Evolutionary conservation across 2,113 vertebrate species (phyloP).

Genomic region (Carollia perspicillata): DNA sequence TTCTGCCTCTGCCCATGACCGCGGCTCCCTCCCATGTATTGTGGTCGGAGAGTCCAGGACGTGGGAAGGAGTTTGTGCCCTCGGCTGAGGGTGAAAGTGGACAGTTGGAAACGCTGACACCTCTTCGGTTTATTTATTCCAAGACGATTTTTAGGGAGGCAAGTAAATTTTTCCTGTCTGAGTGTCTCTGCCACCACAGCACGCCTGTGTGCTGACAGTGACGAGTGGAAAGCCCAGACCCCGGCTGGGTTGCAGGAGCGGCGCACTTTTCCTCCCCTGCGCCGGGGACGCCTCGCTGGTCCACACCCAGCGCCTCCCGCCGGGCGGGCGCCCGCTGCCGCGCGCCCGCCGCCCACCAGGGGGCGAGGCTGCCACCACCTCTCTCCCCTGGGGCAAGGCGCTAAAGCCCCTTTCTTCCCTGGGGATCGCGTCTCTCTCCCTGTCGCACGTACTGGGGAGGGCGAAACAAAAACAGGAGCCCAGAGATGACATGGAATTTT

Average conservation of each 20-base stretch:
- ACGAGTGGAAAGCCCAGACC: not conserved
- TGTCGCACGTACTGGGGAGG: not conserved
- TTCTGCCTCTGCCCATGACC: not conserved
- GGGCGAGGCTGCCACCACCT: not conserved
- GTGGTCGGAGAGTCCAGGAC: not conserved
- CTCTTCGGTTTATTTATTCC: not conserved
- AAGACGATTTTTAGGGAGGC: not conserved
- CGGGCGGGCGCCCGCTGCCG: too few species aligned
- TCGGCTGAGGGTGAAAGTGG: not conserved
- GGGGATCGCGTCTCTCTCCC: too few species aligned
- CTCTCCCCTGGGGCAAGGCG: too few species aligned
- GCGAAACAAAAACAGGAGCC: not conserved
- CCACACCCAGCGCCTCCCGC: too few species aligned
- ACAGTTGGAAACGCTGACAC: not conserved
- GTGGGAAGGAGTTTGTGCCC: too few species aligned
- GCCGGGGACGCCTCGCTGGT: rapidly evolving
- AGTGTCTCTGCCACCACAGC: not conserved
- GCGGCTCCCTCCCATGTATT: not conserved
- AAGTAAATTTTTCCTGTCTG: not conserved
- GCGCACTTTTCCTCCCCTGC: not conserved
- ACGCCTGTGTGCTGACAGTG: not conserved
- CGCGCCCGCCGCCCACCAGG: not conserved
- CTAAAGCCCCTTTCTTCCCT: too few species aligned
- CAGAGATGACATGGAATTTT: not conserved
- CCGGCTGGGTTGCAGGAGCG: not conserved